A percentile compares a stretch with the other conserved stretches of the same genome.
Conservation (phyloP, 2,113 vertebrate genomes). For the Raja brachyura region DNA sequence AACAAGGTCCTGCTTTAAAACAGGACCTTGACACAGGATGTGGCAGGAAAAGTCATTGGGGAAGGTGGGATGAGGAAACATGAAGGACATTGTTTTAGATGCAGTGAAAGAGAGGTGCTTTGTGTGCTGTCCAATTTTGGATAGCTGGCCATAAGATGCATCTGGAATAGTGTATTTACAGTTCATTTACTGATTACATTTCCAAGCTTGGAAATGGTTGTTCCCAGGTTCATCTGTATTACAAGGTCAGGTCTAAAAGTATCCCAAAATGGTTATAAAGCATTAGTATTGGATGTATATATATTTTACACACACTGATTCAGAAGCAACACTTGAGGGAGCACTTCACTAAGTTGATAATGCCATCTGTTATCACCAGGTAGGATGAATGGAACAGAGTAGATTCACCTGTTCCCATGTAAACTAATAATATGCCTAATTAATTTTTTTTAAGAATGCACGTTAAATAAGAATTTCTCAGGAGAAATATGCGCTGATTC, state of each 20-base stretch:
- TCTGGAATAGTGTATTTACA: background rate
- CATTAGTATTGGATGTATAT: background rate
- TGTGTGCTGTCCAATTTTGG: background rate
- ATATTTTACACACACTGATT: background rate
- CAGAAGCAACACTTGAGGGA: background rate
- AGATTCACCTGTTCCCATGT: background rate
- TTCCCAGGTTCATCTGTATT: background rate
- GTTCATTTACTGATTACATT: background rate
- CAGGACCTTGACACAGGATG: background rate
- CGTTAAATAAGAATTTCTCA: background rate
- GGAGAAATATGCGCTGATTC: background rate
- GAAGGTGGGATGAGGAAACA: background rate
- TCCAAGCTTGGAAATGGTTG: background rate
- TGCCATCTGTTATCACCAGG: background rate
- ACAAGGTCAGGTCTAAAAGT: background rate
- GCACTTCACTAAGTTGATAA: background rate
- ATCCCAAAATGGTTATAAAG: background rate
- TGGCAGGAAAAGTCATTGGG: background rate
- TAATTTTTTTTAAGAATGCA: background rate
- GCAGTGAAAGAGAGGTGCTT: background rate
- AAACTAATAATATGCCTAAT: constrained; percentile 7
- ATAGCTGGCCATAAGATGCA: background rate
- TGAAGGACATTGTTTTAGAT: background rate
- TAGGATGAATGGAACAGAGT: background rate
- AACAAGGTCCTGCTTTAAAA: background rate